A percentile compares a stretch with the other conserved stretches of the same genome.
Evolutionary conservation across 2,888 invertebrate species (phyloP).

Genomic region (Polydesmus complanatus): DNA sequence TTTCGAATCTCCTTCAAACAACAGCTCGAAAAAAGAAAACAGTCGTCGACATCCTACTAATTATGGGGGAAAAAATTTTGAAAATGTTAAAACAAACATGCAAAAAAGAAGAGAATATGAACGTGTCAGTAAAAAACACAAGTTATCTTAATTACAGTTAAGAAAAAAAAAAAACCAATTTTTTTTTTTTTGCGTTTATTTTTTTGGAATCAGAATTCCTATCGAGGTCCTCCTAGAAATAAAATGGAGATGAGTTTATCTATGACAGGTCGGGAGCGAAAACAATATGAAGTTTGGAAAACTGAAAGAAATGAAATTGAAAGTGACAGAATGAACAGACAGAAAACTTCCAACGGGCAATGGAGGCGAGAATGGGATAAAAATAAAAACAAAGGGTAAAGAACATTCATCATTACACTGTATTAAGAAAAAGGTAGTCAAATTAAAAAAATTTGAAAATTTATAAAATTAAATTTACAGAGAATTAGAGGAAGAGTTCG

Average conservation of each 20-base stretch:
- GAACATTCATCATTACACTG: no score
- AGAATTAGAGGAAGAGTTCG: no score
- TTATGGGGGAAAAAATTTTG: conserved; percentile 17
- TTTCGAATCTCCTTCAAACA: not conserved
- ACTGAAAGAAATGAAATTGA: conserved; percentile 14
- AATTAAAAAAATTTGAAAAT: no score
- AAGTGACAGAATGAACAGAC: conserved; percentile 15
- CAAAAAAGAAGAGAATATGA: conserved; percentile 14
- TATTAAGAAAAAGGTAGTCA: no score
- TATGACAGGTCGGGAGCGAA: conserved; percentile 18
- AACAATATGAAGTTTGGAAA: conserved; percentile 16
- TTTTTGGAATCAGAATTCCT: conserved; percentile 7
- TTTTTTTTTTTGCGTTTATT: not conserved
- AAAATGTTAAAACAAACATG: conserved; percentile 14
- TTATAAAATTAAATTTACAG: no score
- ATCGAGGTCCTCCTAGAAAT: conserved; percentile 10
- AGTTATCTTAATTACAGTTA: not conserved
- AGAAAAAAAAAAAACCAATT: not conserved
- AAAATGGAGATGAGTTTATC: conserved; percentile 16
- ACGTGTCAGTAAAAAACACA: not conserved
- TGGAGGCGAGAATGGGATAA: conserved; percentile 19
- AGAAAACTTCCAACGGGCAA: conserved; percentile 16
- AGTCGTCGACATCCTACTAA: conserved; percentile 16
- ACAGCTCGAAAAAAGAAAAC: not conserved
- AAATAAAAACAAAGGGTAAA: conserved; percentile 9